A percentile compares a stretch with the other conserved stretches of the same genome.
These are phyloP conservation scores for Pocillopora damicornis DNA, from an alignment of 64 coral and sea anemone species.

Conservation along the genomic window DNA sequence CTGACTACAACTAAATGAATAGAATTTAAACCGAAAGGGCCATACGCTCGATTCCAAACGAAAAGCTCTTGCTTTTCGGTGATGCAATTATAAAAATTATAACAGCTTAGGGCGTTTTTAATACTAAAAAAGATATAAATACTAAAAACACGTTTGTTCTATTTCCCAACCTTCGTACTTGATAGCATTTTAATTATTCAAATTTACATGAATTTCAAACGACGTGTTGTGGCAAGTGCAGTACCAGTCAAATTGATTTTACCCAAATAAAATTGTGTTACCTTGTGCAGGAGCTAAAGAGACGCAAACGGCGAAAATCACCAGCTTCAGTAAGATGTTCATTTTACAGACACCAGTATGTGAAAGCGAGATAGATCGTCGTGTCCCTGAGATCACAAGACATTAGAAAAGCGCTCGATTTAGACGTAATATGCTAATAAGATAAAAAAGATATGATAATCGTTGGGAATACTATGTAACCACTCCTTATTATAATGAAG, in stretches of 20 bases:
- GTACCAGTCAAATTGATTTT: not conserved
- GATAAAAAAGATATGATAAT: not conserved
- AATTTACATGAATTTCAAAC: not conserved
- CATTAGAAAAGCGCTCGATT: slow-evolving; percentile 10
- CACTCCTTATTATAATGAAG: not conserved
- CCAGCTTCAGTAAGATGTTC: not conserved
- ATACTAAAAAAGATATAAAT: too few species aligned
- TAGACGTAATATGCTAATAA: not conserved
- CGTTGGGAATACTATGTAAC: slow-evolving; percentile 29
- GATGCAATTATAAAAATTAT: too few species aligned
- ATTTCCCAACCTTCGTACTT: not conserved
- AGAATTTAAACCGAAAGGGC: too few species aligned
- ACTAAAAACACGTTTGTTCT: not conserved
- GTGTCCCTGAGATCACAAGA: not conserved
- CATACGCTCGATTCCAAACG: too few species aligned
- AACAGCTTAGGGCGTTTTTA: too few species aligned
- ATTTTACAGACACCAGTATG: not conserved
- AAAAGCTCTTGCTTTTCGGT: too few species aligned
- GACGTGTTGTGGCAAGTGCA: not conserved
- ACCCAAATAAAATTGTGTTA: not conserved
- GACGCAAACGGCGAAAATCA: not conserved
- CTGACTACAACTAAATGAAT: too few species aligned
- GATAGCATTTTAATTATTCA: not conserved
- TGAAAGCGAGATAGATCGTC: not conserved
- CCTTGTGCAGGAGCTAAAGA: not conserved